phyloP scores from a whole-genome alignment of 2,888 invertebrate species.

The Spilarctia lutea region DNA sequence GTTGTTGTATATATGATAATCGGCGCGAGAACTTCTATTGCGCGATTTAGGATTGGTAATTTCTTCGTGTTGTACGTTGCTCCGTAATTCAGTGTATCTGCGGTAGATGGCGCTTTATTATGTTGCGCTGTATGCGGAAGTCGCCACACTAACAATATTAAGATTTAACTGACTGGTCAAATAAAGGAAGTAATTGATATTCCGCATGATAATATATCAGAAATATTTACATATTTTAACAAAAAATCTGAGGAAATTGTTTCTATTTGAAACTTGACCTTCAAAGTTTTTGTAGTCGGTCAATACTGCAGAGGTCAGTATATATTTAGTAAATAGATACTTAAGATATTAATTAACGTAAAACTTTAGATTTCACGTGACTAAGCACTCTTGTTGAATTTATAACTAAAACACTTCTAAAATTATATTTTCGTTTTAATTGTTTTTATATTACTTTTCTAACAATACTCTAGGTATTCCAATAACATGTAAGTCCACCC shows the following conservation, averaged over 20 bases:
- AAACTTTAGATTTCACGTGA: not conserved
- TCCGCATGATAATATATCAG: not conserved
- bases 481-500: conserved; percentile 25
- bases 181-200: not conserved
- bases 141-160: no score
- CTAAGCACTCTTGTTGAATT: not conserved
- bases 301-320: not conserved
- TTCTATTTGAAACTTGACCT: not conserved
- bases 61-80: no score
- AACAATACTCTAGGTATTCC: not conserved
- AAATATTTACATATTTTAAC: not conserved
- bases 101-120: no score
- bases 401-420: not conserved
- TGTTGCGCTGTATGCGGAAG: no score
- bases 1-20: no score
- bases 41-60: no score
- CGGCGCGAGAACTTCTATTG: no score
- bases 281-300: not conserved
- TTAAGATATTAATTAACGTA: not conserved
- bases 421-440: not conserved
- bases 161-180: not conserved
- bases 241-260: not conserved
- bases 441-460: not conserved
- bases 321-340: not conserved
- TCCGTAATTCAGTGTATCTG: no score